Base-by-base conservation (phyloP, 2,113 vertebrate genomes). In the Melanerpes formicivorus region DNA sequence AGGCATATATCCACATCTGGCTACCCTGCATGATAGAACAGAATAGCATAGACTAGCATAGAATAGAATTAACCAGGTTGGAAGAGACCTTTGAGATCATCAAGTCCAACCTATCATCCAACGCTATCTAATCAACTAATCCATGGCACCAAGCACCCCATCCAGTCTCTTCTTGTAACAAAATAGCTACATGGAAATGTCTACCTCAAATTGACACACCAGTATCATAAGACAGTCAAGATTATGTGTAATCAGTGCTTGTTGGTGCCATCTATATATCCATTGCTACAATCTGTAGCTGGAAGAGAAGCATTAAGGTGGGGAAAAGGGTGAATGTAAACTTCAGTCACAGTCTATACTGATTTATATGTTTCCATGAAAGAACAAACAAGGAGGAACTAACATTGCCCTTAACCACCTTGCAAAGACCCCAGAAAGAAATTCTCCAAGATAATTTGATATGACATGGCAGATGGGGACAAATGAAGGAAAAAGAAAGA, bases 141-240 rank as follows among this genome's bases (percentile, higher is more conserved):
- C 40, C 37, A 37, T 37, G 37, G 37, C 37, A 37, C 37, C 10
- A 10, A 40, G 40, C 40, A 40, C 40, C 11, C 40, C 40, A 40
- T 40, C 40, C 40, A 40, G 40, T 40, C 40, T 40, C 40, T 40
- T 40, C 40, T 40, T 40, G 40, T 94, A 95, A 91, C 72, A 89
- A 94, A 90, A 93, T 85, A 93, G 40, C 66, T 87, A 74, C 44
- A 44, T 69, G 46, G 70, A 92, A 94, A 96, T 80, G 73, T 92
- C 94, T 94, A 83, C 69, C 62, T 91, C 91, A 94, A 95, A 93
- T 62, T 93, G 94, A 93, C 40, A 34, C 54, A 77, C 14, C 22
- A 27, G 78, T 72, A 84, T 82, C 74, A 16, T 25, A 76, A 77
- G 75, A 88, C 60, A 80, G 69, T 77, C 91, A 89, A 80, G 67